Conservation (phyloP, 2,113 vertebrate species). For the Lycocorax pyrrhopterus region DNA sequence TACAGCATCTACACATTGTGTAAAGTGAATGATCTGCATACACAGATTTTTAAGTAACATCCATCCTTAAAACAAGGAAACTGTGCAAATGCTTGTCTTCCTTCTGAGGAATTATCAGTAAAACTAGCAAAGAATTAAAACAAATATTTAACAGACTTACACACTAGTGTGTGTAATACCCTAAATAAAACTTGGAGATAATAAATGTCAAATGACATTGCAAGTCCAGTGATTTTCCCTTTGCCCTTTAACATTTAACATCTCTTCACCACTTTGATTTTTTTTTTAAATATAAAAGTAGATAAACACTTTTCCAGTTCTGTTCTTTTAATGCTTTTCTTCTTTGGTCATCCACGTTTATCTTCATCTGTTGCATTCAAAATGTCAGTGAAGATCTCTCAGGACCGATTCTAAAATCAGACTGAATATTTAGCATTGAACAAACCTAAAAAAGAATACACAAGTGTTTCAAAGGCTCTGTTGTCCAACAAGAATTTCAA, state of each 20-base stretch:
- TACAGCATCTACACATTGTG: not conserved
- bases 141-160: not conserved
- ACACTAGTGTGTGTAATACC: not conserved
- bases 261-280: not conserved
- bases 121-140: not conserved
- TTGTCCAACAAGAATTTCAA: not conserved
- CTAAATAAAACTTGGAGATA: not conserved
- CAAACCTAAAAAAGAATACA: conserved; percentile 73
- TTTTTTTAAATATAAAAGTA: not conserved
- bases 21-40: not conserved
- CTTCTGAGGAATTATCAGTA: not conserved
- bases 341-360: conserved; percentile 13
- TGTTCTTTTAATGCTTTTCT: not conserved
- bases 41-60: not conserved
- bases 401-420: conserved; percentile 54
- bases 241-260: not conserved
- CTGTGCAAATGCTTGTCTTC: not conserved
- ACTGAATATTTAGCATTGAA: conserved; percentile 74
- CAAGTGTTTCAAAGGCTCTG: not conserved
- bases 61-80: not conserved
- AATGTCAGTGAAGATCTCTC: conserved; percentile 68
- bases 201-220: not conserved
- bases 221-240: not conserved
- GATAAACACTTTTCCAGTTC: not conserved
- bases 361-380: conserved; percentile 59